Conservation (phyloP, 2,797 vertebrate genomes). For the Nannoperca obscura region DNA sequence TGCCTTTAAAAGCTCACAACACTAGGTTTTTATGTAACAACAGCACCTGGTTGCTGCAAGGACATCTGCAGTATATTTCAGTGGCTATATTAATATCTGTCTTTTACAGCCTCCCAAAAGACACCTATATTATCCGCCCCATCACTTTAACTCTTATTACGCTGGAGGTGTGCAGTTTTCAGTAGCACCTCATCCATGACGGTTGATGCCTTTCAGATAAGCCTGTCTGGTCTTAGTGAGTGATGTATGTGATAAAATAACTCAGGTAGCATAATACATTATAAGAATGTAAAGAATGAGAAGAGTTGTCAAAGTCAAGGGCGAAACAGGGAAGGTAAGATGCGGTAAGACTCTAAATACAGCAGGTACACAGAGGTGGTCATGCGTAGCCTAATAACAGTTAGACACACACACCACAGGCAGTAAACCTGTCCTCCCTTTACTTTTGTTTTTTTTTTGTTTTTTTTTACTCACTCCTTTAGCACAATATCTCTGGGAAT, state of each 20-base stretch:
- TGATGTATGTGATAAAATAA: conserved; percentile 27
- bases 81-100: conserved; percentile 49
- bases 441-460: too few relatives aligned
- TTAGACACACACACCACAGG: conserved; percentile 2
- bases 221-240: conserved; percentile 12
- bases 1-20: not conserved
- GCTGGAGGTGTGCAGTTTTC: conserved; percentile 23
- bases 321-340: conserved; percentile 28
- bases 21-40: conserved; percentile 11
- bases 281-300: conserved; percentile 23
- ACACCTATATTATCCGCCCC: conserved; percentile 21
- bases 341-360: conserved; percentile 42
- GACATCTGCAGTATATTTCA: conserved; percentile 38
- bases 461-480: not conserved
- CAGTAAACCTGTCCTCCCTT: conserved; percentile 7
- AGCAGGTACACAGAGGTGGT: conserved; percentile 40
- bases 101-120: conserved; percentile 51
- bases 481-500: not conserved
- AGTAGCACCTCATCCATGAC: conserved; percentile 17
- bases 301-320: conserved; percentile 62
- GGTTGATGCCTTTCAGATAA: conserved; percentile 30
- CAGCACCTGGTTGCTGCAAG: conserved; percentile 37
- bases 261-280: conserved; percentile 17
- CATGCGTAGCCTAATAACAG: conserved; percentile 46
- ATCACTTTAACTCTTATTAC: conserved; percentile 41